These are phyloP conservation scores for Dascillus cervinus DNA, from an alignment of 2,888 invertebrate species.

Conservation along the genomic window DNA sequence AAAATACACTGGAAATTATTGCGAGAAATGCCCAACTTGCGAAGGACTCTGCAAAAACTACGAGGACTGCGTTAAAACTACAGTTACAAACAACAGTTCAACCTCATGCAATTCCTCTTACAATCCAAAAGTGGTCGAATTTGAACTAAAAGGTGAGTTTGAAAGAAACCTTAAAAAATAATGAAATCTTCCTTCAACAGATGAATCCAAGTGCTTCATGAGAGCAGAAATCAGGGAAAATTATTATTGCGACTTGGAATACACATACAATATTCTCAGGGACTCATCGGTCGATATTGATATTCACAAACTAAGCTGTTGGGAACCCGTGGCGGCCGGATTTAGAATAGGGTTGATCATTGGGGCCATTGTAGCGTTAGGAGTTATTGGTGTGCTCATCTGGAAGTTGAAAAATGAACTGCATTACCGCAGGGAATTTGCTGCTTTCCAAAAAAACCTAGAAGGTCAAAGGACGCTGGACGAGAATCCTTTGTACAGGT, in stretches of 20 bases:
- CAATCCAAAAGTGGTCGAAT: no score
- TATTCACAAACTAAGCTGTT: constrained; percentile 23
- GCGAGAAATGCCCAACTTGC: constrained; percentile 47
- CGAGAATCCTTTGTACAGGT: constrained; percentile 51
- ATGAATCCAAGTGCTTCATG: no score
- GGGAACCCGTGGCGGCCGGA: constrained; percentile 23
- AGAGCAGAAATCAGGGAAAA: no score
- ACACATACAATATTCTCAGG: constrained; percentile 13
- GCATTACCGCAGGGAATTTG: constrained; percentile 16
- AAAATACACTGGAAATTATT: constrained; percentile 47
- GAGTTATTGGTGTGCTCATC: constrained; percentile 23
- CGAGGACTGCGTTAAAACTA: constrained; percentile 39
- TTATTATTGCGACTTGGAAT: constrained; percentile 17
- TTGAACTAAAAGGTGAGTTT: no score
- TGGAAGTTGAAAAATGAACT: constrained; percentile 25
- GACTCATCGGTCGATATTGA: constrained; percentile 7
- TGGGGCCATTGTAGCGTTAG: constrained; percentile 19
- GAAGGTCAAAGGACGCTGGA: constrained; percentile 10
- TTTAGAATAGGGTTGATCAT: constrained; percentile 20
- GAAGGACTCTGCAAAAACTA: constrained; percentile 47
- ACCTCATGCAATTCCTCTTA: no score
- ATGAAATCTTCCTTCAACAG: constrained; percentile 6
- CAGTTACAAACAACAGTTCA: no score
- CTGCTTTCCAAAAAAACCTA: constrained; percentile 11
- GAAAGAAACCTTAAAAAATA: no score